A percentile compares a stretch with the other conserved stretches of the same genome.
Conservation (phyloP, 2,797 vertebrate genomes). For the Oreortyx pictus region DNA sequence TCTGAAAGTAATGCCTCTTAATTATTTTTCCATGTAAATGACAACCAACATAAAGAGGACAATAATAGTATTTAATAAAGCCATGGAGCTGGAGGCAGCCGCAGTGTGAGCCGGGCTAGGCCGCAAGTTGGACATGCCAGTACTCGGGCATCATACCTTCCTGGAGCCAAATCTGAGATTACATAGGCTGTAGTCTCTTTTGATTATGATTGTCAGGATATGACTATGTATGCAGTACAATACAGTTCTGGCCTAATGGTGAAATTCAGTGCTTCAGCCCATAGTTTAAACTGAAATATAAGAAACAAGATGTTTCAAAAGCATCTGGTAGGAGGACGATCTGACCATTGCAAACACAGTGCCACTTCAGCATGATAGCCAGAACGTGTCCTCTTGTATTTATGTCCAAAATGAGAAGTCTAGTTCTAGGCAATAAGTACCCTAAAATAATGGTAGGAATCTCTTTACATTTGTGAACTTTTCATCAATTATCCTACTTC, state of each 20-base stretch:
- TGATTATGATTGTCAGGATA: not conserved
- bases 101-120: too few species aligned
- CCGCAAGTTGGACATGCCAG: too few species aligned
- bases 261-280: not conserved
- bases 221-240: not conserved
- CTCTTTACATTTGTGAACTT: not conserved
- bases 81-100: not conserved
- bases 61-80: too few species aligned
- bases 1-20: too few species aligned
- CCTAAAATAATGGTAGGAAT: not conserved
- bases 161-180: rapidly evolving
- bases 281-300: not conserved
- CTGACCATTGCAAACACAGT: not conserved
- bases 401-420: not conserved
- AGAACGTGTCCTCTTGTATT: not conserved
- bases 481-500: not conserved
- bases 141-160: not conserved
- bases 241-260: not conserved
- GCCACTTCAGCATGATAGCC: not conserved
- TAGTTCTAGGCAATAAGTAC: not conserved
- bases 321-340: not conserved
- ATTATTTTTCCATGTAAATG: too few species aligned
- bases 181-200: not conserved
- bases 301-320: not conserved
- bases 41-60: too few species aligned